These are phyloP conservation scores for Galeruca laticollis DNA, from an alignment of 2,888 invertebrate genomes.

Conservation along the genomic window DNA sequence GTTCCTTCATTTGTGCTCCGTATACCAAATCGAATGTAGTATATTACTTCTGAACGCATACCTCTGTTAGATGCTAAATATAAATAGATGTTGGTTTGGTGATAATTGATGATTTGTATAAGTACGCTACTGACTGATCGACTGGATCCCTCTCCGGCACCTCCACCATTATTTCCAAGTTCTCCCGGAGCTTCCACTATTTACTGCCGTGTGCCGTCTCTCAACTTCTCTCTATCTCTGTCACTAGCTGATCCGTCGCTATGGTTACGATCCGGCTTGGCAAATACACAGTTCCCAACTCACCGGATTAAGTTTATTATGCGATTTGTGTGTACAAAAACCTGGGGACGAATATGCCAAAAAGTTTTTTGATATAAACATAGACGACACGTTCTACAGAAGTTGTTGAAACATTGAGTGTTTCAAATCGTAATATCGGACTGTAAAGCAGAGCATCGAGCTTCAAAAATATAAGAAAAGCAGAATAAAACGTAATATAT, in stretches of 20 bases:
- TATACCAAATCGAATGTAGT: too few relatives aligned
- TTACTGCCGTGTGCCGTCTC: background rate
- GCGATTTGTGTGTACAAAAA: conserved; percentile 41
- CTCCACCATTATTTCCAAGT: conserved; percentile 21
- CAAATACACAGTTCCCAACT: conserved; percentile 39
- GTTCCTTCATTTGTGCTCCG: too few relatives aligned
- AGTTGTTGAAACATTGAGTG: too few relatives aligned
- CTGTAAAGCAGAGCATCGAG: too few relatives aligned
- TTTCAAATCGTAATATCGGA: too few relatives aligned
- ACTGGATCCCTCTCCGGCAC: conserved; percentile 16
- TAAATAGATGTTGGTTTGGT: too few relatives aligned
- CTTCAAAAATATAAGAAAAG: too few relatives aligned
- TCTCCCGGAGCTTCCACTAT: background rate
- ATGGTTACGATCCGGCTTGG: conserved; percentile 40
- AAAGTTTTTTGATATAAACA: too few relatives aligned
- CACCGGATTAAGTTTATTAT: conserved; percentile 41
- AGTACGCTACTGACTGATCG: conserved; percentile 17
- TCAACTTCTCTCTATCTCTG: conserved; percentile 25
- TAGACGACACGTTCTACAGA: too few relatives aligned
- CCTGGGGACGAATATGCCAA: conserved; percentile 23
- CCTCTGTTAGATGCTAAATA: background rate
- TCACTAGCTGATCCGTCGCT: conserved; percentile 41
- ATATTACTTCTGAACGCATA: background rate
- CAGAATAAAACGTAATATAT: too few relatives aligned
- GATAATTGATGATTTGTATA: background rate